A percentile compares a stretch with the other conserved stretches of the same genome.
Evolutionary conservation across 2,888 invertebrate species (phyloP).

Genomic region (Andrena fulva): DNA sequence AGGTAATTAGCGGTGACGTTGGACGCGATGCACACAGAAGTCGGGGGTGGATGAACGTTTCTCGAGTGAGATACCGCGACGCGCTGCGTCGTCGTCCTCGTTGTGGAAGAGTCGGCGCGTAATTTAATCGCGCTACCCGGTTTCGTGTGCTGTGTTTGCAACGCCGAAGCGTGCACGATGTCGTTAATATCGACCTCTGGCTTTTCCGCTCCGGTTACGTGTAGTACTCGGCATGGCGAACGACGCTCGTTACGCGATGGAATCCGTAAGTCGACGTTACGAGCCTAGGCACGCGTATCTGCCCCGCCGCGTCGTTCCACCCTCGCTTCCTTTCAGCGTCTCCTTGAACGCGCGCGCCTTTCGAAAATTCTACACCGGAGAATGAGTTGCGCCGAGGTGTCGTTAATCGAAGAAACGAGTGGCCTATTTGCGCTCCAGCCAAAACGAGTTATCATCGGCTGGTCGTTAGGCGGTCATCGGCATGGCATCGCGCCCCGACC

Average conservation of each 20-base stretch:
- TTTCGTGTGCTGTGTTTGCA: slow-evolving; percentile 22
- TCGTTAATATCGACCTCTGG: slow-evolving; percentile 54
- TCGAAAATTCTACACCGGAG: not conserved
- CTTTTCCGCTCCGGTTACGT: slow-evolving; percentile 32
- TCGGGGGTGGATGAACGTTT: not conserved
- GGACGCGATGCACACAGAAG: not conserved
- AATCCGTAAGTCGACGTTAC: slow-evolving; percentile 29
- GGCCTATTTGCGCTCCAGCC: slow-evolving; percentile 45
- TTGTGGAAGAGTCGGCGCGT: slow-evolving; percentile 37
- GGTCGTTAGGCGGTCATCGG: slow-evolving; percentile 78
- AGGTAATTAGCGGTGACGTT: slow-evolving; percentile 48
- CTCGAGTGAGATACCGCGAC: not conserved
- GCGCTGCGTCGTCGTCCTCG: slow-evolving; percentile 3
- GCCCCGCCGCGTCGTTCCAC: no score
- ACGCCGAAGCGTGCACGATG: slow-evolving; percentile 43
- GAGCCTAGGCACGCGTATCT: no score
- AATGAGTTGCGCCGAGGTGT: slow-evolving; percentile 18
- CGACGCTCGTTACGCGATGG: slow-evolving; percentile 41
- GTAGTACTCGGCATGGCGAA: slow-evolving; percentile 7
- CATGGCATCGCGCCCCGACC: slow-evolving; percentile 45
- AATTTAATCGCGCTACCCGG: slow-evolving; percentile 45
- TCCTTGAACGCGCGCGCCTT: no score
- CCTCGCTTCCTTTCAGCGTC: not conserved
- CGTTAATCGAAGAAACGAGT: slow-evolving; percentile 50
- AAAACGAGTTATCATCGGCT: slow-evolving; percentile 76